A percentile compares a stretch with the other conserved stretches of the same genome.
Conservation (phyloP, 2,113 vertebrate species). For the Dicerorhinus sumatrensis region DNA sequence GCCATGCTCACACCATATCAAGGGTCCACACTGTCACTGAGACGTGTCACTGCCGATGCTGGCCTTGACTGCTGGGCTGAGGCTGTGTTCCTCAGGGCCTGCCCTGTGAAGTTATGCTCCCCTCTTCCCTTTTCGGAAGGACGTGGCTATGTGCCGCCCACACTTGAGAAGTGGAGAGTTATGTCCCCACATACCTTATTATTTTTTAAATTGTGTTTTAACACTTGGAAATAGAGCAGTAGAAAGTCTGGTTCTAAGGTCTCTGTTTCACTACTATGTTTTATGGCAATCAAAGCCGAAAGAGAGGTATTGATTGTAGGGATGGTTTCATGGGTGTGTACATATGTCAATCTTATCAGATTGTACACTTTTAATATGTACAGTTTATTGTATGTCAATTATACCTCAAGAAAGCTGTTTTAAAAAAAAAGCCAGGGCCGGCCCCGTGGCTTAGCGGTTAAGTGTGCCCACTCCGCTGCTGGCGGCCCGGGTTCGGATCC, state of each 20-base stretch:
- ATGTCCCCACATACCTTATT: background rate
- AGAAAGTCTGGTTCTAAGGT: background rate
- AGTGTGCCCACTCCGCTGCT: no score
- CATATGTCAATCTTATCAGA: background rate
- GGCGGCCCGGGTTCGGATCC: no score
- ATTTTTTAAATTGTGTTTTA: background rate
- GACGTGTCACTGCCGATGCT: background rate
- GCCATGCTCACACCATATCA: background rate
- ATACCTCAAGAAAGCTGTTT: background rate
- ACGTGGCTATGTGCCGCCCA: background rate
- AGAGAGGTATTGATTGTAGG: background rate
- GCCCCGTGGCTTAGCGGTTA: no score
- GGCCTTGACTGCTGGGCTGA: background rate
- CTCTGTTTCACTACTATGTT: background rate
- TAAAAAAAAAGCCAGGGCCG: background rate
- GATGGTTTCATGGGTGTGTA: background rate
- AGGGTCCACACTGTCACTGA: accelerated
- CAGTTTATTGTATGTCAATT: background rate
- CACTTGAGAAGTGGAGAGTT: background rate
- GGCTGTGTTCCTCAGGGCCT: background rate
- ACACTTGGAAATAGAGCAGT: slow-evolving; percentile 11
- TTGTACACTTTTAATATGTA: background rate
- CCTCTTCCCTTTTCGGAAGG: background rate
- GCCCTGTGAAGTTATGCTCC: background rate
- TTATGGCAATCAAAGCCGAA: background rate